Conservation (phyloP, 2,113 vertebrate species). For the Tor tambroides region DNA sequence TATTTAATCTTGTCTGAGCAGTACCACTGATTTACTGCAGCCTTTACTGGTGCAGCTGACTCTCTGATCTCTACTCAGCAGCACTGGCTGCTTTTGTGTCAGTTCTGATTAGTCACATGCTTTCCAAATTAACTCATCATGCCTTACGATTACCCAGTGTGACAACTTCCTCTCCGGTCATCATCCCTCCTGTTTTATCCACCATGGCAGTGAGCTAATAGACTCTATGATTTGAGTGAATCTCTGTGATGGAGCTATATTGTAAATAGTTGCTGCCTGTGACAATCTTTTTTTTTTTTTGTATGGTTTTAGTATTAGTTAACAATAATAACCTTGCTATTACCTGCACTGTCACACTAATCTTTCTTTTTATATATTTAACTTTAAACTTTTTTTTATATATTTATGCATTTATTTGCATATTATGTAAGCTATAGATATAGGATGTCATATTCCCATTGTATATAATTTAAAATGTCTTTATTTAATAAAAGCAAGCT, state of each 20-base stretch:
- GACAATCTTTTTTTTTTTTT: not conserved
- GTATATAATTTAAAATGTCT: not conserved
- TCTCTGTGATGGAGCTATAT: not conserved
- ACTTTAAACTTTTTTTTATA: not conserved
- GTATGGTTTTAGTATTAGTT: too few species aligned
- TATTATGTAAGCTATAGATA: not conserved
- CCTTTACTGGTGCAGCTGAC: not conserved
- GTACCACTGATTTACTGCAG: not conserved
- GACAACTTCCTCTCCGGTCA: not conserved
- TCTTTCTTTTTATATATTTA: not conserved
- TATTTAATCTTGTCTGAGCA: constrained; percentile 8
- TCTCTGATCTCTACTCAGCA: constrained; percentile 1
- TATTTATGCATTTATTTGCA: not conserved
- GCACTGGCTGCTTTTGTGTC: not conserved
- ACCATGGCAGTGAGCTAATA: not conserved
- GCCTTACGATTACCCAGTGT: not conserved
- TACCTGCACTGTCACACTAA: not conserved
- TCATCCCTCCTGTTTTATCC: not conserved
- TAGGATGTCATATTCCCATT: not conserved
- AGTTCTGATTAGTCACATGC: not conserved
- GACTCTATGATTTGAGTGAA: not conserved
- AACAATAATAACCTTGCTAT: too few species aligned
- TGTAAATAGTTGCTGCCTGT: not conserved
- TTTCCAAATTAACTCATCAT: constrained; percentile 10
- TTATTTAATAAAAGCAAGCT: not conserved